A percentile compares a stretch with the other conserved stretches of the same genome.
Evolutionary conservation across 1,140 invertebrate species (phyloP).

Genomic region (Acromyrmex echinatior): DNA sequence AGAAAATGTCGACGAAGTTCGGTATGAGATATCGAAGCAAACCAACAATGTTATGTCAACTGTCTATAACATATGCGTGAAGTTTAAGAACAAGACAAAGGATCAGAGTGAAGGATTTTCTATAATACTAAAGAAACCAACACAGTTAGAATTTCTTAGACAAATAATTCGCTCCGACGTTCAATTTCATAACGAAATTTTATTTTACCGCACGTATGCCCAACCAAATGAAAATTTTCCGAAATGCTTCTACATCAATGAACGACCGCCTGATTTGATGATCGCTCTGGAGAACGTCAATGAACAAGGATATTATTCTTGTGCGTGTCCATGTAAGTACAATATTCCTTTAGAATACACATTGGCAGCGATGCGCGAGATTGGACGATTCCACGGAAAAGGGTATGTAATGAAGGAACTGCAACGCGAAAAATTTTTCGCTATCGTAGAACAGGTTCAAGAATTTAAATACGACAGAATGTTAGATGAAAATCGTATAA

Average conservation of each 20-base stretch:
- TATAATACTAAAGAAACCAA: not conserved
- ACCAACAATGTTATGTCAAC: constrained; percentile 29
- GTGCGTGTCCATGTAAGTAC: constrained; percentile 1
- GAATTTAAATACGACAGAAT: constrained; percentile 52
- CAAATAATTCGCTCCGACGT: not conserved
- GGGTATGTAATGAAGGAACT: constrained; percentile 80
- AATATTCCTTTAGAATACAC: constrained; percentile 73
- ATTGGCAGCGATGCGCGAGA: constrained; percentile 75
- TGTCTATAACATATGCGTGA: constrained; percentile 64
- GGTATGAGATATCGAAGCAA: constrained; percentile 27
- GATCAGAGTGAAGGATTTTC: not conserved
- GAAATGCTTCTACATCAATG: constrained; percentile 49
- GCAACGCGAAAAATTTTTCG: constrained; percentile 74
- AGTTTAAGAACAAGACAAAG: constrained; percentile 17
- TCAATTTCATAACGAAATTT: constrained; percentile 80
- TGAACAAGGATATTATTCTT: constrained; percentile 53
- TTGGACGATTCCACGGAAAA: constrained; percentile 83
- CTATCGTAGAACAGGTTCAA: constrained; percentile 67
- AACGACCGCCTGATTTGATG: constrained; percentile 44
- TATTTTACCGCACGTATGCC: constrained; percentile 75
- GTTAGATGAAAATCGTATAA: accelerated
- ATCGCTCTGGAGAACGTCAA: constrained; percentile 81
- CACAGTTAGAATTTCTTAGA: accelerated
- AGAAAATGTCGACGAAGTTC: not conserved
- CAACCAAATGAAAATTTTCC: constrained; percentile 53